phyloP scores from a whole-genome alignment of 2,797 vertebrate species.

The Pempheris klunzingeri region DNA sequence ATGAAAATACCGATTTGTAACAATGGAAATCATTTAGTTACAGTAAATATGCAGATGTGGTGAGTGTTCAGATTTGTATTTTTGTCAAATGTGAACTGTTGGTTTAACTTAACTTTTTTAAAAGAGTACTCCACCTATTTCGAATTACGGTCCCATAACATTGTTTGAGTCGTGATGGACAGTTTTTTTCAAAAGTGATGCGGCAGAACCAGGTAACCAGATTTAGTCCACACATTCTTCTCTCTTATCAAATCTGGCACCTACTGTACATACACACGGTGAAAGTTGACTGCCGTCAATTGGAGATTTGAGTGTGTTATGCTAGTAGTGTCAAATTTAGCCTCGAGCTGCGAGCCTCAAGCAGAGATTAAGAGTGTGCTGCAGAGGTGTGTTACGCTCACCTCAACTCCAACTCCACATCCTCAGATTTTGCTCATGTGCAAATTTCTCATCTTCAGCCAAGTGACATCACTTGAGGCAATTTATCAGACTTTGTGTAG shows the following conservation, averaged over 20 bases:
- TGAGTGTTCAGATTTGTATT: background rate
- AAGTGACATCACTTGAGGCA: background rate
- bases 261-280: slow-evolving; percentile 6
- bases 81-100: background rate
- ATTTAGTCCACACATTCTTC: background rate
- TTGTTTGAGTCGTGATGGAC: background rate
- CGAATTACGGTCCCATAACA: background rate
- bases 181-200: too few relatives aligned
- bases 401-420: background rate
- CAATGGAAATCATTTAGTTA: background rate
- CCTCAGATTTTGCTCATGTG: background rate
- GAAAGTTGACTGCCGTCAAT: background rate
- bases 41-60: background rate
- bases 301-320: background rate
- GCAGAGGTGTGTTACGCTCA: background rate
- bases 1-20: background rate
- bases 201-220: too few relatives aligned
- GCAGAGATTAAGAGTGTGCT: background rate
- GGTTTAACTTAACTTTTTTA: background rate
- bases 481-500: background rate
- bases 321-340: background rate
- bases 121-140: background rate
- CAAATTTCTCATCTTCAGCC: background rate
- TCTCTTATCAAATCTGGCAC: background rate
- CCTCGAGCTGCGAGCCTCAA: background rate